Evolutionary conservation across 92 coral and sea anemone species (phyloP).

Genomic region (Porites cylindrica): DNA sequence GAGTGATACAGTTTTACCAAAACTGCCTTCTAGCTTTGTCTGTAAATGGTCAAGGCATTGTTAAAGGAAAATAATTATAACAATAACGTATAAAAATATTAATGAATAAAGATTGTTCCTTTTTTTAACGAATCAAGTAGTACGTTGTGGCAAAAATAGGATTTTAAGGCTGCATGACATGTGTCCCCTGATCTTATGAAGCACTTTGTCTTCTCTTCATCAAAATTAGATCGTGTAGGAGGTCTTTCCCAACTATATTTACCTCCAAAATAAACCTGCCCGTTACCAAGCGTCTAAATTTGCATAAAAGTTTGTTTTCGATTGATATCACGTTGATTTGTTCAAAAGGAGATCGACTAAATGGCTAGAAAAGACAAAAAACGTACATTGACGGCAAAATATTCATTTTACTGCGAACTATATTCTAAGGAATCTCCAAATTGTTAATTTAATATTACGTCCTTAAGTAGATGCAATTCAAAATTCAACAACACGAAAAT

Average conservation of each 20-base stretch:
- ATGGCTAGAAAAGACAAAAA: not conserved
- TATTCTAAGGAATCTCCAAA: not conserved
- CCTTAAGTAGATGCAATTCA: slow-evolving; percentile 7
- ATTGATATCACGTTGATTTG: slow-evolving; percentile 2
- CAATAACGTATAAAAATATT: too few species aligned
- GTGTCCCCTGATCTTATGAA: not conserved
- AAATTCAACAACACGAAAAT: slow-evolving; percentile 18
- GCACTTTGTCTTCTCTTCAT: not conserved
- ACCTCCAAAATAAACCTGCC: slow-evolving; percentile 17
- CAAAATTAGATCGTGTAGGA: not conserved
- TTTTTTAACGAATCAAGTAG: too few species aligned
- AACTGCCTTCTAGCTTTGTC: too few species aligned
- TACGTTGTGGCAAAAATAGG: too few species aligned
- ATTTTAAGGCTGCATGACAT: not conserved
- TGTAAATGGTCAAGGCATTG: too few species aligned
- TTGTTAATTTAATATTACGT: not conserved
- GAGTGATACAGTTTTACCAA: too few species aligned
- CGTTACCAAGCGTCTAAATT: slow-evolving; percentile 7
- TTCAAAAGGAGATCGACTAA: not conserved
- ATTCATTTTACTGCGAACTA: not conserved
- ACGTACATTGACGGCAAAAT: not conserved
- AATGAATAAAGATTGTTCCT: too few species aligned
- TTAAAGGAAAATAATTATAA: too few species aligned
- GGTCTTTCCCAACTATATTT: slow-evolving; percentile 11
- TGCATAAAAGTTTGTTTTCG: slow-evolving; percentile 33